Evolutionary conservation across 2,888 invertebrate species (phyloP).

Genomic region (Plebejus melissa): DNA sequence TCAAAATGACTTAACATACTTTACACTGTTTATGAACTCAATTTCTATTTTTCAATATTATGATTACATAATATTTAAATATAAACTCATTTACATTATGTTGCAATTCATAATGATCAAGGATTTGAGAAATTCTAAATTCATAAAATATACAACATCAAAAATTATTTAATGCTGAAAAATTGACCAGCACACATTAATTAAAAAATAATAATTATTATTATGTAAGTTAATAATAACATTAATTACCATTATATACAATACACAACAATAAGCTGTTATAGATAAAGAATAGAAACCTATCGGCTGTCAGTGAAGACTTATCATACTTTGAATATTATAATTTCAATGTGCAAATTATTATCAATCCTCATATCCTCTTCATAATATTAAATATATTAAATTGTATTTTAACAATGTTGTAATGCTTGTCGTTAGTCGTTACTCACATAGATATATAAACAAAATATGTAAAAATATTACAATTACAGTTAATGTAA

Average conservation of each 20-base stretch:
- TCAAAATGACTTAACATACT: slow-evolving; percentile 8
- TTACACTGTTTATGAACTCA: not conserved
- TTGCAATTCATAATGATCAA: not conserved
- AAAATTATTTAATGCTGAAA: not conserved
- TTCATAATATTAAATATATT: not conserved
- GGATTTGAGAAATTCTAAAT: not conserved
- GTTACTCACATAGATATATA: not conserved
- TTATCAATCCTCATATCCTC: not conserved
- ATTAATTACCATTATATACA: not conserved
- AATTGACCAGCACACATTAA: not conserved
- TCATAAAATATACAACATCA: not conserved
- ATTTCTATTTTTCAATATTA: not conserved
- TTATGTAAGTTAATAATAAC: not conserved
- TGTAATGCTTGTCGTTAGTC: not conserved
- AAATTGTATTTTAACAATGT: not conserved
- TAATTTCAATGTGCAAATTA: not conserved
- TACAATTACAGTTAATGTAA: slow-evolving; percentile 30
- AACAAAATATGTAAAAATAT: not conserved
- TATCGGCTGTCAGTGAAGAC: not conserved
- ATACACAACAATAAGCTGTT: not conserved
- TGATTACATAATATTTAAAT: not conserved
- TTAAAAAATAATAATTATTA: not conserved
- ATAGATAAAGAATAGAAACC: not conserved
- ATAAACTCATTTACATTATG: not conserved
- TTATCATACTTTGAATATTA: not conserved